phyloP scores from a whole-genome alignment of 2,888 invertebrate species.

The Eugnorisma glareosa region DNA sequence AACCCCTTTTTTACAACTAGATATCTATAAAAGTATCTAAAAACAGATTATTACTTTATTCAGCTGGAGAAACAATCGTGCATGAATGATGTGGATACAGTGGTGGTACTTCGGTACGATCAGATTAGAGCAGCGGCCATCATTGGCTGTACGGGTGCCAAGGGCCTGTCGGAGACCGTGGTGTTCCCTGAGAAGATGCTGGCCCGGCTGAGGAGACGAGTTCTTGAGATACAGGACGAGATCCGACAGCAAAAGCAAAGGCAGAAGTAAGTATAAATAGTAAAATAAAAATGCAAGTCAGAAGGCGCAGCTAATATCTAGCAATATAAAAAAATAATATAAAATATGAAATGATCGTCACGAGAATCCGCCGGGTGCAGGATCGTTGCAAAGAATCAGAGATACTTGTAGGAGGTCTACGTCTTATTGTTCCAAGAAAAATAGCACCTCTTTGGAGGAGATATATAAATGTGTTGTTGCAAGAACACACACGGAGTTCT shows the following conservation, averaged over 20 bases:
- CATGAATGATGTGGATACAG: conserved; percentile 94
- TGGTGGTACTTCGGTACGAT: conserved; percentile 92
- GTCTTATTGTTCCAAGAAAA: not conserved
- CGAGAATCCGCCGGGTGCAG: not conserved
- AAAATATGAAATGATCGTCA: too few species aligned
- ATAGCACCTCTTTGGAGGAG: not conserved
- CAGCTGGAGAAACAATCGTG: conserved; percentile 94
- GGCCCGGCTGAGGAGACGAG: conserved; percentile 90
- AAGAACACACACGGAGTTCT: not conserved
- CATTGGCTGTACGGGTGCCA: conserved; percentile 82
- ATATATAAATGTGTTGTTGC: not conserved
- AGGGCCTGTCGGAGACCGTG: conserved; percentile 87
- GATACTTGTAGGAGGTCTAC: not conserved
- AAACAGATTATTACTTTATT: not conserved
- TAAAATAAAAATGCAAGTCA: not conserved
- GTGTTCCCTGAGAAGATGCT: conserved; percentile 92
- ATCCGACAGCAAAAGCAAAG: conserved; percentile 91
- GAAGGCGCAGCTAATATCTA: too few species aligned
- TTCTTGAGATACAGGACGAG: conserved; percentile 92
- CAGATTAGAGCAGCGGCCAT: conserved; percentile 91
- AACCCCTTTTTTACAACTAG: not conserved
- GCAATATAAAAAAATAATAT: too few species aligned
- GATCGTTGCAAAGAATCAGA: not conserved
- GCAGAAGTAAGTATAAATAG: conserved; percentile 88
- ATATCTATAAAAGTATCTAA: not conserved